Evolutionary conservation across 2,888 invertebrate species (phyloP).

Genomic region (Caenorhabditis japonica): DNA sequence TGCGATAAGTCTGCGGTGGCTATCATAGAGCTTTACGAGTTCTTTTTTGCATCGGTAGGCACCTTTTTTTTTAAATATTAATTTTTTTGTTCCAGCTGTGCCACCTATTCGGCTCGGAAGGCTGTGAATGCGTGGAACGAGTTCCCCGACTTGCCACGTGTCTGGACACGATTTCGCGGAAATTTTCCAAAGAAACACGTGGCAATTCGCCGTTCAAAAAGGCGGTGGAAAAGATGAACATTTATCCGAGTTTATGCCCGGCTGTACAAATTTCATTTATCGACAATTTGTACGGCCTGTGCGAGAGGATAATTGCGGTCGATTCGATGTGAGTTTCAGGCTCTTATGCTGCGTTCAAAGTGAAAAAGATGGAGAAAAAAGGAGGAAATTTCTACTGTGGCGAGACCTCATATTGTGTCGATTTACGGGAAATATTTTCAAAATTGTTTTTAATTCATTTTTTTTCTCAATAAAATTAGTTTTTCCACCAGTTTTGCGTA

Average conservation of each 20-base stretch:
- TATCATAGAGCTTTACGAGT: conserved; percentile 72
- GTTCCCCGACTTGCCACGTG: conserved; percentile 20
- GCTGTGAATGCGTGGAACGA: conserved; percentile 36
- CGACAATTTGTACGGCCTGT: conserved; percentile 86
- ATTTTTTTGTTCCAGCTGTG: conserved; percentile 52
- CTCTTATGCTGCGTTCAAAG: background rate
- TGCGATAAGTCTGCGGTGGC: conserved; percentile 68
- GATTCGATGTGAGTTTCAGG: conserved; percentile 87
- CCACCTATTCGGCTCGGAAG: conserved; percentile 53
- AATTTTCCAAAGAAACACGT: conserved; percentile 7
- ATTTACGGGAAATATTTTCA: too few species aligned
- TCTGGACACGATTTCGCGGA: conserved; percentile 36
- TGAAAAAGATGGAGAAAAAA: too few species aligned
- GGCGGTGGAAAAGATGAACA: conserved; percentile 17
- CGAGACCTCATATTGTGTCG: too few species aligned
- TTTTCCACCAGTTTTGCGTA: too few species aligned
- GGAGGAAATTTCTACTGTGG: too few species aligned
- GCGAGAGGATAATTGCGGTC: conserved; percentile 90
- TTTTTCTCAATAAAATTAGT: too few species aligned
- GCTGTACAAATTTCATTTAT: conserved; percentile 76
- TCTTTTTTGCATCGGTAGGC: conserved; percentile 68
- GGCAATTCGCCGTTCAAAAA: conserved; percentile 19
- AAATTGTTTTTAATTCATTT: too few species aligned
- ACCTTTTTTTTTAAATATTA: background rate
- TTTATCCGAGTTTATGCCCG: conserved; percentile 50